Conservation (phyloP, 2,888 invertebrate species). For the Chrysolina haemoptera region DNA sequence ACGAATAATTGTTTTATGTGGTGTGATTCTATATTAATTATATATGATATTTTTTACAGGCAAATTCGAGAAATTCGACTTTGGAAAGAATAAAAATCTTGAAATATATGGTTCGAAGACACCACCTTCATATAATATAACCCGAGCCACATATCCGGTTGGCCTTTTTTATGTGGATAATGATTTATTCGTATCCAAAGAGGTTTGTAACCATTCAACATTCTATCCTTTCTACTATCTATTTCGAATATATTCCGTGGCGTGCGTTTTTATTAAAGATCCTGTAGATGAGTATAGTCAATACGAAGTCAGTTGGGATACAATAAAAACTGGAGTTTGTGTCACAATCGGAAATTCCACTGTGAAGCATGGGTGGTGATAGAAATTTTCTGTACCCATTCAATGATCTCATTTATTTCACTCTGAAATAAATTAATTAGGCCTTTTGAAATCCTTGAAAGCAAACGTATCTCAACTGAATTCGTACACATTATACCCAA, state of each 20-base stretch:
- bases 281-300: too few species aligned
- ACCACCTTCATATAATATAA: constrained; percentile 69
- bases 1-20: neutral
- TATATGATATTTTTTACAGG: constrained; percentile 46
- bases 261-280: too few species aligned
- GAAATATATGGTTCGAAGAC: constrained; percentile 60
- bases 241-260: neutral
- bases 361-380: too few species aligned
- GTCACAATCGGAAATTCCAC: too few species aligned
- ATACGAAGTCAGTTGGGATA: too few species aligned
- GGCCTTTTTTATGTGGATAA: constrained; percentile 69
- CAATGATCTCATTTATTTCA: too few species aligned
- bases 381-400: too few species aligned
- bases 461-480: too few species aligned
- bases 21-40: neutral
- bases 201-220: constrained; percentile 52
- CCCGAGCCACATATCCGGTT: constrained; percentile 66
- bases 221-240: neutral
- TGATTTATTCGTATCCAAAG: constrained; percentile 70
- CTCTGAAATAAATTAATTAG: too few species aligned
- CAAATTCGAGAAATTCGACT: constrained; percentile 74
- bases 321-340: too few species aligned
- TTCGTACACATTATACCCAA: too few species aligned
- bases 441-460: too few species aligned
- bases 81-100: constrained; percentile 66